Conservation (phyloP, 2,113 vertebrate genomes). For the Cynopterus brachyotis region DNA sequence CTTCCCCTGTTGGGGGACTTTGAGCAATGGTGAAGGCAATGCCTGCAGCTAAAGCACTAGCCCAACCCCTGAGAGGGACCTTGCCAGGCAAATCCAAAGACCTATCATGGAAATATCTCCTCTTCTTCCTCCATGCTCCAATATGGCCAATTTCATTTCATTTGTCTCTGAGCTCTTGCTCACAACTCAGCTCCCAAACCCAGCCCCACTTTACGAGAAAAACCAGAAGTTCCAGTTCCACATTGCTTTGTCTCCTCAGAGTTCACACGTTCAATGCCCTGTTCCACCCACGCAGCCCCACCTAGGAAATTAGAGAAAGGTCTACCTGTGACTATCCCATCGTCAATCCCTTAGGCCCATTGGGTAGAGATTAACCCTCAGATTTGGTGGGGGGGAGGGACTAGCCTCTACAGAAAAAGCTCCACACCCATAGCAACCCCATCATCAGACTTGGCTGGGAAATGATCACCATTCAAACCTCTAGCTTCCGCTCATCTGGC, state of each 20-base stretch:
- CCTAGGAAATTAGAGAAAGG: not conserved
- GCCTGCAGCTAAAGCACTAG: not conserved
- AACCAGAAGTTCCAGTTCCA: not conserved
- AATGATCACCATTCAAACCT: not conserved
- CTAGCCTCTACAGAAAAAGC: not conserved
- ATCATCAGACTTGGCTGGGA: not conserved
- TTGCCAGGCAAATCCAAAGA: not conserved
- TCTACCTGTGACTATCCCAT: not conserved
- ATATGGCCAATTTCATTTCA: conserved; percentile 7
- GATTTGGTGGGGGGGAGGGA: no score
- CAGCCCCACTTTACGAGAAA: not conserved
- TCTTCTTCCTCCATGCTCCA: not conserved
- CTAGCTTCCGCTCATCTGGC: not conserved
- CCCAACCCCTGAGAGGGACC: not conserved
- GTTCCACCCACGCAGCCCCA: not conserved
- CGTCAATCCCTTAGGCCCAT: not conserved
- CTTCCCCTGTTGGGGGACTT: not conserved
- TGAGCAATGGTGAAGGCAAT: not conserved
- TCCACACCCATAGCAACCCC: not conserved
- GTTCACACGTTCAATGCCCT: not conserved
- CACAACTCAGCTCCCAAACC: not conserved
- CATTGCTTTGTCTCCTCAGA: not conserved
- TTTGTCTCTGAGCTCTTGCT: conserved; percentile 26
- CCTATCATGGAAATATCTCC: not conserved
- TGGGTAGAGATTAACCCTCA: not conserved